These are phyloP conservation scores for Achatina immaculata DNA, from an alignment of 1,140 invertebrate genomes.

Conservation along the genomic window DNA sequence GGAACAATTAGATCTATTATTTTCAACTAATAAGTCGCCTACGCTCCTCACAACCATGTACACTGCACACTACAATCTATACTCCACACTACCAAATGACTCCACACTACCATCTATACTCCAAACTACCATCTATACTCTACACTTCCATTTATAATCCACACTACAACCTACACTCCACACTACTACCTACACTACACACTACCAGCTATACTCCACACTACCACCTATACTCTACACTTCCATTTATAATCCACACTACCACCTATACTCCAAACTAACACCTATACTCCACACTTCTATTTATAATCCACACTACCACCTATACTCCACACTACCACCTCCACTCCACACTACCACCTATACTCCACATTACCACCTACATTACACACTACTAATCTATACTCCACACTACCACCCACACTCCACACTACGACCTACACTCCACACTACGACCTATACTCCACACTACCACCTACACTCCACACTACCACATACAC, in stretches of 20 bases:
- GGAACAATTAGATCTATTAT: too few species aligned
- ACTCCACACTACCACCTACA: not conserved
- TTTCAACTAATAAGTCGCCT: too few species aligned
- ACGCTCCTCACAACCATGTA: not conserved
- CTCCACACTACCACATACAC: not conserved
- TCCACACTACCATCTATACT: too few species aligned
- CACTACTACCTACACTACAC: too few species aligned
- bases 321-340: not conserved
- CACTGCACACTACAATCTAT: not conserved
- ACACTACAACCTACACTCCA: not conserved
- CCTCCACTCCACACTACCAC: not conserved
- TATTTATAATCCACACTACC: not conserved
- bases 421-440: not conserved
- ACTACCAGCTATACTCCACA: not conserved
- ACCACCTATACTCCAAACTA: not conserved
- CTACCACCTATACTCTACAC: not conserved
- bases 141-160: not conserved
- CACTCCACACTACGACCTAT: not conserved
- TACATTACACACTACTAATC: not conserved
- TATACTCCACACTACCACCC: not conserved
- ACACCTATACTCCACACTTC: not conserved
- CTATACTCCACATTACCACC: not conserved
- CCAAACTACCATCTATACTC: not conserved
- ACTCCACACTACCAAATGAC: not conserved
- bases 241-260: too few species aligned